Evolutionary conservation across 2,797 vertebrate species (phyloP).

Genomic region (Dendrocincla tyrannina): DNA sequence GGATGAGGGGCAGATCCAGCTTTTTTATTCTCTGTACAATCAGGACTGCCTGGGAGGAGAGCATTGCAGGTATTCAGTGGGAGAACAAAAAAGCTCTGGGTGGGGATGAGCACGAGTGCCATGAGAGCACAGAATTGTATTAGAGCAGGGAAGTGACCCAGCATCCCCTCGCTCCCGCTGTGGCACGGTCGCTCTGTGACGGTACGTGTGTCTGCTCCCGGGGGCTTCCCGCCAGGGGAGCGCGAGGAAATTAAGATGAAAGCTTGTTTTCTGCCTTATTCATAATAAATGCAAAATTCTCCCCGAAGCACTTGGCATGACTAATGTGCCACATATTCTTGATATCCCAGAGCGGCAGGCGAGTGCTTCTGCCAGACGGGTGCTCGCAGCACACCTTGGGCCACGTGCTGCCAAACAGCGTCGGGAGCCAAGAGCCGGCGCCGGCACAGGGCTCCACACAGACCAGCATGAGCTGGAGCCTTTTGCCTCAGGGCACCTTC

Average conservation of each 20-base stretch:
- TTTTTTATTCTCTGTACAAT: background rate
- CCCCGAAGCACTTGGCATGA: constrained; percentile 18
- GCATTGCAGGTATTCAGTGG: rapidly evolving
- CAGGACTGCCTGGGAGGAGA: background rate
- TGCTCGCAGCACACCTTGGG: background rate
- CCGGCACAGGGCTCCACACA: rapidly evolving
- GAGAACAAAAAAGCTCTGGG: background rate
- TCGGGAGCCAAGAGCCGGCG: background rate
- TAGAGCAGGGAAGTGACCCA: rapidly evolving
- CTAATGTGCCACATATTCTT: constrained; percentile 18
- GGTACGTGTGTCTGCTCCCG: background rate
- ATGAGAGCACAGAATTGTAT: background rate
- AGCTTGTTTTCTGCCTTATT: constrained; percentile 31
- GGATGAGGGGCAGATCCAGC: background rate
- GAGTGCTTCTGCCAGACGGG: background rate
- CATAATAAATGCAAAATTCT: constrained; percentile 3
- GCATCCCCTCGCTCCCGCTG: background rate
- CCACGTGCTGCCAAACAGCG: background rate
- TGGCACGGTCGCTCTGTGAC: rapidly evolving
- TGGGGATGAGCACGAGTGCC: background rate
- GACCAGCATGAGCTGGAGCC: rapidly evolving
- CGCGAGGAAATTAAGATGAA: background rate
- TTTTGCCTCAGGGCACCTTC: background rate
- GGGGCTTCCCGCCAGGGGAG: background rate
- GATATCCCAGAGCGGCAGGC: background rate